Percentiles rank a stretch among this genome's conserved stretches.
Conservation (phyloP, 2,113 vertebrate species). For the Phalacrocorax brasilianus region DNA sequence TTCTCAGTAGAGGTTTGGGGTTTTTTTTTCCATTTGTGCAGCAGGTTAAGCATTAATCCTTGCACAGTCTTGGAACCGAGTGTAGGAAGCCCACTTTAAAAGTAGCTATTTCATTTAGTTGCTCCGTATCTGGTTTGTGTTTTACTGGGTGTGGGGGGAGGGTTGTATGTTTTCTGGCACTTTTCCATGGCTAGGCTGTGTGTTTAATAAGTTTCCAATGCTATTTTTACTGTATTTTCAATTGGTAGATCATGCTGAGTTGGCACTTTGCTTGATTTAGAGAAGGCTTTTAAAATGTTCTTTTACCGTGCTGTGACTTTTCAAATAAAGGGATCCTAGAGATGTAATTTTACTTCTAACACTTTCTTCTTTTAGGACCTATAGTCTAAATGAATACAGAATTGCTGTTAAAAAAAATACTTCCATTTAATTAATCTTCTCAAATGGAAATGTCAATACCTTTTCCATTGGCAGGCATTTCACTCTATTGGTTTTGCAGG, state of each 20-base stretch:
- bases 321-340: conserved; percentile 17
- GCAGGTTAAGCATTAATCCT: conserved; percentile 38
- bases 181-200: background rate
- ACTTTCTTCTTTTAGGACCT: background rate
- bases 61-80: background rate
- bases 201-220: conserved; percentile 29
- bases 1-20: background rate
- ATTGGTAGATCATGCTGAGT: conserved; percentile 27
- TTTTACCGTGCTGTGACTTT: conserved; percentile 14
- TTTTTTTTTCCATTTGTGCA: conserved; percentile 7
- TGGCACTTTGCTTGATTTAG: conserved; percentile 47
- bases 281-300: conserved; percentile 17
- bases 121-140: conserved; percentile 35
- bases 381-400: background rate
- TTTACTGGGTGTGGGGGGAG: background rate
- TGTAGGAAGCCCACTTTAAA: background rate
- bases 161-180: conserved; percentile 9
- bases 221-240: conserved; percentile 57
- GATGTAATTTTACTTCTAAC: background rate
- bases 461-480: background rate
- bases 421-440: background rate
- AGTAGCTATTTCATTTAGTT: conserved; percentile 14
- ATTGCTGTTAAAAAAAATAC: background rate
- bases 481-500: background rate
- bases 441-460: background rate